A percentile compares a stretch with the other conserved stretches of the same genome.
phyloP scores from a whole-genome alignment of 2,113 vertebrate genomes.

The Rhinogobius similis region DNA sequence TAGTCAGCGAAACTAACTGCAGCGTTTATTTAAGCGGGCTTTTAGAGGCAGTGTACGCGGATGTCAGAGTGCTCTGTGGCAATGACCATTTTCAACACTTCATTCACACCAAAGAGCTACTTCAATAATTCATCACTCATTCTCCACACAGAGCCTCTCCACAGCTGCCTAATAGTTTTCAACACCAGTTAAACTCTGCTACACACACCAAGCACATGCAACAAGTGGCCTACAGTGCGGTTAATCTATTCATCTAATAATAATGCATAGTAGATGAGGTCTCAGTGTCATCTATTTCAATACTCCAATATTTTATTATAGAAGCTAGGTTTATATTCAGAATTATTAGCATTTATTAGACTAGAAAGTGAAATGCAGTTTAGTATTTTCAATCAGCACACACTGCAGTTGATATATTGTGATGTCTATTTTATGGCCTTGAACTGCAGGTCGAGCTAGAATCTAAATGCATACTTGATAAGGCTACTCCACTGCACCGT shows the following conservation, averaged over 20 bases:
- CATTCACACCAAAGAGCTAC: conserved; percentile 78
- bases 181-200: conserved; percentile 73
- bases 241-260: conserved; percentile 1
- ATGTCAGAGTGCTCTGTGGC: conserved; percentile 54
- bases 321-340: neutral
- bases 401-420: conserved; percentile 42
- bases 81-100: conserved; percentile 77
- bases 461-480: conserved; percentile 54
- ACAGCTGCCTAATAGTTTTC: conserved; percentile 77
- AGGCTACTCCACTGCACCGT: conserved; percentile 63
- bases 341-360: neutral
- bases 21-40: conserved; percentile 34
- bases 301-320: neutral
- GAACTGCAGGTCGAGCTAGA: conserved; percentile 49
- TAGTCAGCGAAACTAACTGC: conserved; percentile 25
- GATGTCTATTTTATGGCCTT: conserved; percentile 57
- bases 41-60: conserved; percentile 41
- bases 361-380: neutral
- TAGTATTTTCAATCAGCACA: conserved; percentile 39
- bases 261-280: neutral
- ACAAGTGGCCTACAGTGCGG: neutral
- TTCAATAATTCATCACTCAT: conserved; percentile 80
- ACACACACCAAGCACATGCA: conserved; percentile 4
- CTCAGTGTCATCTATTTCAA: neutral
- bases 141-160: conserved; percentile 60